Evolutionary conservation across 2,797 vertebrate genomes (phyloP), one percentile per base, ranked within the genome.

Genomic region (Luscinia megarhynchos): DNA sequence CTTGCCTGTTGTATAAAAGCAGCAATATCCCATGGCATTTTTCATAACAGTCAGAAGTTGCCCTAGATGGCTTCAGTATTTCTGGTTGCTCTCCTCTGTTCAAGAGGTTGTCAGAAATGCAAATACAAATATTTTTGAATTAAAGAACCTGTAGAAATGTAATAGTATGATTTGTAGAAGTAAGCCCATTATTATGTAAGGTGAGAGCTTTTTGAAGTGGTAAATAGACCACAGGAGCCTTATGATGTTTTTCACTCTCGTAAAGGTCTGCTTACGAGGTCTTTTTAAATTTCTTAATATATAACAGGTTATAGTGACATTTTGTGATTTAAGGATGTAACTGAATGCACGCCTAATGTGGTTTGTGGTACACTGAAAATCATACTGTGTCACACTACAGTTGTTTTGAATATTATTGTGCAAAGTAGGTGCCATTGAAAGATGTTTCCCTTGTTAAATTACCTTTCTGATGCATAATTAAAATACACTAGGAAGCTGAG

Each of bases 131-230:
- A 94, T 63, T 79, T 88, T 34, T 83, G n/a, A 41, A 88, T 82
- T 20, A 95, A 84, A 84, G 41, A 24, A 63, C 24, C 70, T 79
- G 29, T 64, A 86, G 63, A 93, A 94, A 92, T 63, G 22, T 78
- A 91, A 43, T 24, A 40, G 0, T 51, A 50, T 45, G 38, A 81
- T 76, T 89, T 92, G 81, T 43, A 84, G 74, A 84, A 50, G 9
- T 58, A 48, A 55, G 66, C 13, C n/a, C 59, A 50, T 69, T 78
- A 84, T 30, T 84, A 53, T 63, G 26, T 32, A 41, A 17, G 27
- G 41, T 84, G 32, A 86, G 88, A 89, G 32, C 12, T 73, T 63
- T 85, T 90, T 62, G 41, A 86, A 76, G 46, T 22, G 43, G 50
- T 78, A 78, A 82, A 87, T 2, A 72, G 32, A 86, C 54, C 41